Percentiles rank a stretch among this genome's conserved stretches.
These are phyloP conservation scores for Leptopilina boulardi DNA, from an alignment of 1,140 invertebrate species.

Conservation along the genomic window DNA sequence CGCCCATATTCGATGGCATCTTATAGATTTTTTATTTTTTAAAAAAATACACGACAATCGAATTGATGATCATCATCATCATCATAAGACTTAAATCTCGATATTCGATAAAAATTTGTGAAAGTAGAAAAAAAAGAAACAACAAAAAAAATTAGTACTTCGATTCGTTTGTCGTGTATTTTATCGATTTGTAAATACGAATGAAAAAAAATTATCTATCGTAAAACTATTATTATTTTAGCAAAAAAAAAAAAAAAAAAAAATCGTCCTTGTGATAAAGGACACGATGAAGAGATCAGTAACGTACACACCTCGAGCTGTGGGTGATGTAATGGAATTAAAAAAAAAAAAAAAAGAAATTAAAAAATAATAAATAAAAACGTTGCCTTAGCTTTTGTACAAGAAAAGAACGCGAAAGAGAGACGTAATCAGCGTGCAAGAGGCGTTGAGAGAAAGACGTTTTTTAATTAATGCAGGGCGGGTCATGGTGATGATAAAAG, in stretches of 20 bases:
- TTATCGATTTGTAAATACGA: slow-evolving; percentile 27
- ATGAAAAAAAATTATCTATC: slow-evolving; percentile 6
- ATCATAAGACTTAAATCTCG: not conserved
- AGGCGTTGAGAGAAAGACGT: slow-evolving; percentile 13
- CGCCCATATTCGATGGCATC: slow-evolving; percentile 14
- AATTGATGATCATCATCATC: no score
- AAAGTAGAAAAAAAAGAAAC: slow-evolving; percentile 25
- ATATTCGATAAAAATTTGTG: not conserved
- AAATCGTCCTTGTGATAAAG: slow-evolving; percentile 32
- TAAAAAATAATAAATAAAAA: slow-evolving; percentile 46
- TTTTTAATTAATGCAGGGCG: slow-evolving; percentile 33
- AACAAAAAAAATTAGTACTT: not conserved
- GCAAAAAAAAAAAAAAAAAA: not conserved
- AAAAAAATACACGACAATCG: not conserved
- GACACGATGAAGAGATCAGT: slow-evolving; percentile 10
- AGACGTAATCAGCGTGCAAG: slow-evolving; percentile 20
- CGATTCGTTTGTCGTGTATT: slow-evolving; percentile 39
- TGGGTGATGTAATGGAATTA: slow-evolving; percentile 8
- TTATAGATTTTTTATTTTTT: slow-evolving; percentile 33
- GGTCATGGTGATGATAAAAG: slow-evolving; percentile 29
- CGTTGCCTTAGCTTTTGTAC: slow-evolving; percentile 71
- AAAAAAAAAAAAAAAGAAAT: slow-evolving; percentile 39
- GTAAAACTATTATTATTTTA: slow-evolving; percentile 22
- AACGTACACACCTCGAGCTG: not conserved
- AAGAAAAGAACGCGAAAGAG: slow-evolving; percentile 38